Percentiles rank a stretch among this genome's conserved stretches.
Evolutionary conservation across 2,113 vertebrate genomes (phyloP).

Genomic region (Calidris pygmaea): DNA sequence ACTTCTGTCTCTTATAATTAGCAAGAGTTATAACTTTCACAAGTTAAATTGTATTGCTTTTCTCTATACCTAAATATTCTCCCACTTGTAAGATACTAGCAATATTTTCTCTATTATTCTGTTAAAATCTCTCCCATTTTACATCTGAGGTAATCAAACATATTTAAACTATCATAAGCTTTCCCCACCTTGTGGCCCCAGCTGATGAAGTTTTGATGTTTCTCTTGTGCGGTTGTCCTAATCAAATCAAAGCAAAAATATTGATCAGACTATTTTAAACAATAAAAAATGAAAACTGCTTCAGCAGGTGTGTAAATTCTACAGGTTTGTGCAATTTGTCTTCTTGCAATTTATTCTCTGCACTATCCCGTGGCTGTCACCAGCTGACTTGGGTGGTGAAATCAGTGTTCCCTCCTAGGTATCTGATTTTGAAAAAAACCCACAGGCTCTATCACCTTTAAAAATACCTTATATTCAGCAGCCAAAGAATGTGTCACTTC

Average conservation of each 20-base stretch:
- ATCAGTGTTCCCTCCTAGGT: background rate
- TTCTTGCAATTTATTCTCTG: background rate
- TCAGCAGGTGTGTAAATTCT: background rate
- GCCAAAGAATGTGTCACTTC: constrained; percentile 6
- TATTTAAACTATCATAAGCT: background rate
- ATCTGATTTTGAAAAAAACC: background rate
- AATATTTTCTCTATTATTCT: background rate
- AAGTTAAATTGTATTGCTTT: background rate
- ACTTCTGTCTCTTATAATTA: background rate
- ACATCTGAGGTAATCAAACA: background rate
- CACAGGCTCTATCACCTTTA: background rate
- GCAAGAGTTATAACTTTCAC: background rate
- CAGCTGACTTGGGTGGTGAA: background rate
- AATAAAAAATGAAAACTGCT: background rate
- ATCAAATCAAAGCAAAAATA: background rate
- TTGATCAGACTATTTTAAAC: background rate
- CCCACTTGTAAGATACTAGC: background rate
- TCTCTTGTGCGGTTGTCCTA: background rate
- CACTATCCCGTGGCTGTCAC: background rate
- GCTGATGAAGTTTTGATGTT: background rate
- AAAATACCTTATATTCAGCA: background rate
- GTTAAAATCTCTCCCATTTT: background rate
- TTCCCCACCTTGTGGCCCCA: background rate
- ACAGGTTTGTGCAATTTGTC: background rate
- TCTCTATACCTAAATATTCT: background rate